A percentile compares a stretch with the other conserved stretches of the same genome.
These are phyloP conservation scores for Psilopsiagon aymara DNA, from an alignment of 2,113 vertebrate species.

Conservation along the genomic window DNA sequence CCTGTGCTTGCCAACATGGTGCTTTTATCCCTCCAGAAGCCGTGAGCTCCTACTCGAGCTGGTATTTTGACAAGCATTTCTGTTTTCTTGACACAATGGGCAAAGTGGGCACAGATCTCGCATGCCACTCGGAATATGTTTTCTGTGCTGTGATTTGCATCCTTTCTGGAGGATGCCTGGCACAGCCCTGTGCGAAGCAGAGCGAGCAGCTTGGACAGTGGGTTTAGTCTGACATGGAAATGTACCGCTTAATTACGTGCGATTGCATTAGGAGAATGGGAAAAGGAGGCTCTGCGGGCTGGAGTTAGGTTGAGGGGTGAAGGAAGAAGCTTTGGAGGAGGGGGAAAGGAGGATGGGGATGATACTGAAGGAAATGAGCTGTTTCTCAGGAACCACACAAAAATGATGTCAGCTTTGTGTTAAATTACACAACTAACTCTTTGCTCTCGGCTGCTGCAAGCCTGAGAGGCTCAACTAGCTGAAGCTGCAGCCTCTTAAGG, in stretches of 20 bases:
- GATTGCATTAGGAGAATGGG: neutral
- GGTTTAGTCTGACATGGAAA: slow-evolving; percentile 35
- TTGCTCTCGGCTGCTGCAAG: neutral
- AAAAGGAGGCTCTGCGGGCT: neutral
- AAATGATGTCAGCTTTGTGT: neutral
- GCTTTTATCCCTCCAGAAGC: slow-evolving; percentile 67
- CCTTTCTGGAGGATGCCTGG: slow-evolving; percentile 16
- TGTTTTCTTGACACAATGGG: slow-evolving; percentile 69
- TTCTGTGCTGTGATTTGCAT: neutral
- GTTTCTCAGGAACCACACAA: fast-evolving
- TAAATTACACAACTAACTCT: neutral
- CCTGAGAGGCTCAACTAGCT: neutral
- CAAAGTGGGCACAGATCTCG: slow-evolving; percentile 44
- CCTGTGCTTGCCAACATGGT: slow-evolving; percentile 62
- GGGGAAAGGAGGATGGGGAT: neutral
- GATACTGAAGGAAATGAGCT: fast-evolving
- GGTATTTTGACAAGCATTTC: slow-evolving; percentile 71
- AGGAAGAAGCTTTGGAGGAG: neutral
- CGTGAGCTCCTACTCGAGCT: slow-evolving; percentile 39
- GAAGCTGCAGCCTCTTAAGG: neutral
- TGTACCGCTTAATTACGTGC: neutral
- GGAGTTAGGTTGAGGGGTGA: neutral
- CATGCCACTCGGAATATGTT: slow-evolving; percentile 46
- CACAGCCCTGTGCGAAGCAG: neutral
- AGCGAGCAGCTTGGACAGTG: slow-evolving; percentile 37